These are phyloP conservation scores for Sceloporus tristichus DNA, from an alignment of 2,113 vertebrate species.

Conservation along the genomic window DNA sequence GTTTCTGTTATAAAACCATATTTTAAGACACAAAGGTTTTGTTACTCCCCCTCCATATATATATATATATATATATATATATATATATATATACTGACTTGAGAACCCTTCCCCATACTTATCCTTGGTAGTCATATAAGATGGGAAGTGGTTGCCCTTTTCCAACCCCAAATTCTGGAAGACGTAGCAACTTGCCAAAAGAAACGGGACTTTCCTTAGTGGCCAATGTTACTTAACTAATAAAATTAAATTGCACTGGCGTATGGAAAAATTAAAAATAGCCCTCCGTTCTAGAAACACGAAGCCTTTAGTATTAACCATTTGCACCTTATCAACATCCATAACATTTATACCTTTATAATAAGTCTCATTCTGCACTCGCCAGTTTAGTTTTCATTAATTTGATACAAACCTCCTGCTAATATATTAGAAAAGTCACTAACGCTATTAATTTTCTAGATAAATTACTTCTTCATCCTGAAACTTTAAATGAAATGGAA, in stretches of 20 bases:
- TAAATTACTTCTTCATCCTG: conserved; percentile 85
- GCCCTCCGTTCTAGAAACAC: conserved; percentile 62
- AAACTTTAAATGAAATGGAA: conserved; percentile 86
- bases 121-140: conserved; percentile 26
- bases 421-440: conserved; percentile 82
- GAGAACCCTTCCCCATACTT: conserved; percentile 49
- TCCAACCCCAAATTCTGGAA: conserved; percentile 41
- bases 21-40: neutral
- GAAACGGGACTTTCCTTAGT: conserved; percentile 36
- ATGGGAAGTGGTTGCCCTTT: conserved; percentile 30
- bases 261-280: conserved; percentile 68
- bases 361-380: conserved; percentile 78
- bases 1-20: neutral
- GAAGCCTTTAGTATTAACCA: conserved; percentile 71
- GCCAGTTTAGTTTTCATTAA: conserved; percentile 81
- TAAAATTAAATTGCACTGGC: conserved; percentile 27
- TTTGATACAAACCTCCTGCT: conserved; percentile 80
- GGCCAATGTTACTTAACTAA: conserved; percentile 2
- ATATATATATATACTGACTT: neutral
- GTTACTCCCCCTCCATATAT: too few relatives aligned
- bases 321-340: conserved; percentile 73
- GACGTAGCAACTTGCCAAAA: conserved; percentile 60
- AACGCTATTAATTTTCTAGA: conserved; percentile 85
- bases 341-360: conserved; percentile 77
- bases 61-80: too few relatives aligned